Evolutionary conservation across 2,797 vertebrate genomes (phyloP).

Genomic region (Podarcis lilfordi): DNA sequence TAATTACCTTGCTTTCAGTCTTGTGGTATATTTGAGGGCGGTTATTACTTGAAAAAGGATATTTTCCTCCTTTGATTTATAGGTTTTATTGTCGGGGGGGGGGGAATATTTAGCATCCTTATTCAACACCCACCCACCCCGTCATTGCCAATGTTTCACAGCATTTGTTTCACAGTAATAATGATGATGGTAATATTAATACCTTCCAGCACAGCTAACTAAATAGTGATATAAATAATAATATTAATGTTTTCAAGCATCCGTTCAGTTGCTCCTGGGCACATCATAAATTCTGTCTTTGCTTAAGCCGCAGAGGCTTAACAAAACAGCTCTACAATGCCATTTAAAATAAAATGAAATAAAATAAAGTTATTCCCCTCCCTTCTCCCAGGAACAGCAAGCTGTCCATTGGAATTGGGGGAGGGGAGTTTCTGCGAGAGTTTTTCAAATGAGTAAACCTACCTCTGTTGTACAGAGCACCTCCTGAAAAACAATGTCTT

Average conservation of each 20-base stretch:
- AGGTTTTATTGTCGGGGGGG: slow-evolving; percentile 54
- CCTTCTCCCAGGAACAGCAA: neutral
- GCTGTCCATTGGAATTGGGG: neutral
- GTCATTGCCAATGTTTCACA: slow-evolving; percentile 58
- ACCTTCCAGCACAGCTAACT: slow-evolving; percentile 72
- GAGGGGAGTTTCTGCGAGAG: neutral
- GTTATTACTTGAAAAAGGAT: slow-evolving; percentile 44
- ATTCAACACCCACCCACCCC: slow-evolving; percentile 31
- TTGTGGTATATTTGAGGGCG: slow-evolving; percentile 43
- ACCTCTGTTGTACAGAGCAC: neutral
- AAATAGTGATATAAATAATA: slow-evolving; percentile 77
- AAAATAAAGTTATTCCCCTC: neutral
- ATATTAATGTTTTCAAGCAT: slow-evolving; percentile 72
- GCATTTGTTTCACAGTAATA: slow-evolving; percentile 70
- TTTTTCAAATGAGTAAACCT: neutral
- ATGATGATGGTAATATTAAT: slow-evolving; percentile 72
- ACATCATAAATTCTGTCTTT: slow-evolving; percentile 71
- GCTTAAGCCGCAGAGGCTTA: slow-evolving; percentile 66
- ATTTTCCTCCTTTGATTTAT: slow-evolving; percentile 55
- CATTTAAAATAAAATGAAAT: slow-evolving; percentile 17
- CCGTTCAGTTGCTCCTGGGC: slow-evolving; percentile 66
- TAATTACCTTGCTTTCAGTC: slow-evolving; percentile 72
- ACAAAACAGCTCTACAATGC: slow-evolving; percentile 59
- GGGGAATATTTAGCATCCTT: slow-evolving; percentile 44
- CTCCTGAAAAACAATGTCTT: neutral